A percentile compares a stretch with the other conserved stretches of the same genome.
Evolutionary conservation across 2,797 vertebrate species (phyloP).

Genomic region (Emys orbicularis): DNA sequence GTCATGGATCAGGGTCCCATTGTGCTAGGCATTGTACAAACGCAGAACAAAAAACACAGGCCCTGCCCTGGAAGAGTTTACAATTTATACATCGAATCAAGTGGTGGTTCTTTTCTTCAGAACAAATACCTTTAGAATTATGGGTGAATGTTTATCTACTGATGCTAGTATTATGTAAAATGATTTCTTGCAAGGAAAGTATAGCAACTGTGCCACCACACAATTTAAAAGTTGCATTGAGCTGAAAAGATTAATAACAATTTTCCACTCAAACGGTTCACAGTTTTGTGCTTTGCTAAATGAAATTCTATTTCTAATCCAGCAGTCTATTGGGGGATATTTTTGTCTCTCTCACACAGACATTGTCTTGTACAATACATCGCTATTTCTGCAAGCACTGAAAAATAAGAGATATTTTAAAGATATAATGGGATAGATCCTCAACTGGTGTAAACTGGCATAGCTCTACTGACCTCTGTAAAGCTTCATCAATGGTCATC

Average conservation of each 20-base stretch:
- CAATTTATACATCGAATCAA: neutral
- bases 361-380: slow-evolving; percentile 36
- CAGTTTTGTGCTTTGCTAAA: slow-evolving; percentile 48
- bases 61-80: neutral
- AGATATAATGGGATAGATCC: neutral
- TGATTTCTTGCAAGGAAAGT: neutral
- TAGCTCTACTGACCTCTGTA: neutral
- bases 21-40: neutral
- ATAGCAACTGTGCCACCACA: neutral
- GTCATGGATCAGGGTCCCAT: neutral
- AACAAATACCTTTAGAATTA: neutral
- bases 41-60: neutral
- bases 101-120: neutral
- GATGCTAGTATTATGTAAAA: neutral
- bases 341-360: slow-evolving; percentile 65
- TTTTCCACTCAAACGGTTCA: slow-evolving; percentile 44
- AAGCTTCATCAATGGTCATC: neutral
- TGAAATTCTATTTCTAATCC: neutral
- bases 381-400: neutral
- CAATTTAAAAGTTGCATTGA: slow-evolving; percentile 6
- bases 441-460: neutral
- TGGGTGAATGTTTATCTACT: neutral
- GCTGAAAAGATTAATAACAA: slow-evolving; percentile 61
- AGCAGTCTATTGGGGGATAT: slow-evolving; percentile 32
- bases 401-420: slow-evolving; percentile 50